These are phyloP conservation scores for Sarotherodon lohbergeri DNA, from an alignment of 2,113 vertebrate species.

Conservation along the genomic window DNA sequence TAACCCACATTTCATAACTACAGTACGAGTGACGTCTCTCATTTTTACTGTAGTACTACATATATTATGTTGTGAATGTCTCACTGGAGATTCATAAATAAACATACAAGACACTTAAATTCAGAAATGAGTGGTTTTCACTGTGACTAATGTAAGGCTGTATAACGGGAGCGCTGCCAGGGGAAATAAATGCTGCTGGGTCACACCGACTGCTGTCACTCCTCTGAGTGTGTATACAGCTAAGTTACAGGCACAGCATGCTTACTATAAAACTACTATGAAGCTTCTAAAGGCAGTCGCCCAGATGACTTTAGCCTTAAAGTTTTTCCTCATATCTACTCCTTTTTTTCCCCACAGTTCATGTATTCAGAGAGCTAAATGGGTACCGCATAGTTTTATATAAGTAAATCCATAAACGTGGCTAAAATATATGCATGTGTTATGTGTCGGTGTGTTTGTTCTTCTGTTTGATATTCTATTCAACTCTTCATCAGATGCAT, in stretches of 20 bases:
- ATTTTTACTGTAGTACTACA: constrained; percentile 7
- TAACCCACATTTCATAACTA: neutral
- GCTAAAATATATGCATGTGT: neutral
- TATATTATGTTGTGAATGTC: neutral
- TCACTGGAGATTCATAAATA: constrained; percentile 19
- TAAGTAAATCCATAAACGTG: neutral
- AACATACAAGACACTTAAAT: neutral
- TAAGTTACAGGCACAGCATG: neutral
- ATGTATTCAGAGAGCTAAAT: neutral
- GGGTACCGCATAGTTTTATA: neutral
- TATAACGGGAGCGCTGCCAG: neutral
- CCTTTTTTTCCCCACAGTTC: neutral
- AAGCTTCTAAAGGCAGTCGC: neutral
- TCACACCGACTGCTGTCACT: neutral
- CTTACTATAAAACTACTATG: neutral
- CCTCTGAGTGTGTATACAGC: neutral
- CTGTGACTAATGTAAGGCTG: constrained; percentile 31
- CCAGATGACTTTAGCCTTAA: neutral
- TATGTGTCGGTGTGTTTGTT: neutral
- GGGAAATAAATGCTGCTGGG: constrained; percentile 7
- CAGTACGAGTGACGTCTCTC: neutral
- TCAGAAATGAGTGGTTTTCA: neutral
- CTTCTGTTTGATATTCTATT: neutral
- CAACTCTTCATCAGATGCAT: neutral
- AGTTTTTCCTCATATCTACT: neutral